Conservation (phyloP, 2,888 invertebrate genomes). For the Tachina fera region DNA sequence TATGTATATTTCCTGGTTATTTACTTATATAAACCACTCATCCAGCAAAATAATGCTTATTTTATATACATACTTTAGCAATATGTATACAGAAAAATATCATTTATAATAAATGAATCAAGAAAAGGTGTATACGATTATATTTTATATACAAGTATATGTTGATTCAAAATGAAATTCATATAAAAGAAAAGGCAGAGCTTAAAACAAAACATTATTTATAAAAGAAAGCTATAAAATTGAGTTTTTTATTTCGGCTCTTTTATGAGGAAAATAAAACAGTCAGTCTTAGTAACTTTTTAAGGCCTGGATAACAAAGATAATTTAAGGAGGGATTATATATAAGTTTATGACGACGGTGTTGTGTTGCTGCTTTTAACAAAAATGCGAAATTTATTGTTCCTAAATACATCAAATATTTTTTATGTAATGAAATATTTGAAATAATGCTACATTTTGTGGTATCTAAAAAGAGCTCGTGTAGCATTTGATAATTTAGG, state of each 20-base stretch:
- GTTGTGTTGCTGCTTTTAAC: no score
- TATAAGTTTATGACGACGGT: no score
- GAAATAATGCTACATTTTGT: no score
- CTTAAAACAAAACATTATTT: conserved; percentile 10
- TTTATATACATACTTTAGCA: conserved; percentile 1
- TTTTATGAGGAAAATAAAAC: neutral
- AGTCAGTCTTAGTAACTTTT: neutral
- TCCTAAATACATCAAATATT: no score
- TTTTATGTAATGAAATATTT: no score
- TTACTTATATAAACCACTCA: conserved; percentile 47
- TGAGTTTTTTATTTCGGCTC: neutral
- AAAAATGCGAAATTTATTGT: no score
- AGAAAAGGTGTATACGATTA: neutral
- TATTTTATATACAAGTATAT: neutral
- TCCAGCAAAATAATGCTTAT: conserved; percentile 43
- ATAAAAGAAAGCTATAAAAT: neutral
- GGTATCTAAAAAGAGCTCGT: no score
- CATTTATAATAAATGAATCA: conserved; percentile 26
- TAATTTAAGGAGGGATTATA: no score
- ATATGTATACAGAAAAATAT: neutral
- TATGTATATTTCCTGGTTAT: conserved; percentile 26
- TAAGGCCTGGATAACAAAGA: neutral
- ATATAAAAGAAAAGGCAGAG: neutral
- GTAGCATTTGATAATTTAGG: no score
- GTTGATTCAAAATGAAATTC: neutral